phyloP scores from a whole-genome alignment of 2,888 invertebrate genomes.

The Cantharis lateralis region DNA sequence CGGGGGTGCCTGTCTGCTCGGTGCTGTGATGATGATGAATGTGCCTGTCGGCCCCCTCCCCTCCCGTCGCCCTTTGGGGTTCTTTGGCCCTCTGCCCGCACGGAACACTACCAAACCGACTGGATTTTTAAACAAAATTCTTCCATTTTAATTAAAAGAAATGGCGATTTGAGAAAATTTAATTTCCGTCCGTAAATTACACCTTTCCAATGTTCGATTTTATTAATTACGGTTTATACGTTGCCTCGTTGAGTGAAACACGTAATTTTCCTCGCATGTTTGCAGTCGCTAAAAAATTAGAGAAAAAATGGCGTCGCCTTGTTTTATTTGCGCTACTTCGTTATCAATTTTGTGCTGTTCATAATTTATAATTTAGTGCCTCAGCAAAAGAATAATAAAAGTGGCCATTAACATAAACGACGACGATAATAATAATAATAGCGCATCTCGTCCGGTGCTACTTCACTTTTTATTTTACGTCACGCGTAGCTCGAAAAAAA shows the following conservation, averaged over 20 bases:
- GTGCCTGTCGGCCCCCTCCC: constrained; percentile 42
- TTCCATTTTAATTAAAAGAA: neutral
- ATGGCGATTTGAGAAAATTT: neutral
- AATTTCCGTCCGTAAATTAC: neutral
- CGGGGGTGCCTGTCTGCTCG: constrained; percentile 41
- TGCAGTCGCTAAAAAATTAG: neutral
- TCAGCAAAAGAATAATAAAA: neutral
- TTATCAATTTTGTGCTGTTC: neutral
- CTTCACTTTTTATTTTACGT: neutral
- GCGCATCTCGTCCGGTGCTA: neutral
- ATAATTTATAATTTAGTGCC: neutral
- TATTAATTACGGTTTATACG: neutral
- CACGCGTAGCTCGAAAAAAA: neutral
- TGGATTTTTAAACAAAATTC: constrained; percentile 30
- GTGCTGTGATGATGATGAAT: constrained; percentile 51
- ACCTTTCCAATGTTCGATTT: neutral
- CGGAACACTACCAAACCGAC: constrained; percentile 18
- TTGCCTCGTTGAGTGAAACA: neutral
- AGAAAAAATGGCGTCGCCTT: neutral
- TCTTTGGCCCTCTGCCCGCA: constrained; percentile 28
- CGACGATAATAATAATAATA: neutral
- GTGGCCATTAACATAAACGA: neutral
- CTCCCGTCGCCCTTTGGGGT: constrained; percentile 27
- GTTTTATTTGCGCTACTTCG: neutral
- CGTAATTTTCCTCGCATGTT: neutral